Percentiles rank a stretch among this genome's conserved stretches.
These are phyloP conservation scores for Chymomyza caudatula DNA, from an alignment of 2,888 invertebrate genomes.

Conservation along the genomic window DNA sequence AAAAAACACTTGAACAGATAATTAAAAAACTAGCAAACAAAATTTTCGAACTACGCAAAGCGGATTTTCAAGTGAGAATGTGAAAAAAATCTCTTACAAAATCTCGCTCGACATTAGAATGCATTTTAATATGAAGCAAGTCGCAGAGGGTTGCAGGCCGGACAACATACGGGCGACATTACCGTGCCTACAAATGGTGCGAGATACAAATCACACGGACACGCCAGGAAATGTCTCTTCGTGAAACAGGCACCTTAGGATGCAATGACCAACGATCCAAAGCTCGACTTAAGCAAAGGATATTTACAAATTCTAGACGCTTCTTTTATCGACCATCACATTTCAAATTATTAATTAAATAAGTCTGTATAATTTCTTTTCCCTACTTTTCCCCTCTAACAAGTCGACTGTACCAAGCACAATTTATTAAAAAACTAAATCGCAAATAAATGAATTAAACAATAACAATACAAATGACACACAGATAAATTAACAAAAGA, in stretches of 20 bases:
- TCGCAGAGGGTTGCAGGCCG: too few species aligned
- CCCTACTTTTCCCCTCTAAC: not conserved
- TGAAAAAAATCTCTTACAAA: too few species aligned
- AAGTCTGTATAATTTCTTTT: too few species aligned
- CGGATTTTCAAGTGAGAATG: too few species aligned
- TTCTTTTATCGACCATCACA: not conserved
- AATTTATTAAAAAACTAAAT: not conserved
- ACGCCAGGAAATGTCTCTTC: too few species aligned
- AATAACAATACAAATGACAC: not conserved
- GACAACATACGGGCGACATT: too few species aligned
- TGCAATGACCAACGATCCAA: not conserved
- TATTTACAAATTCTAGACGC: not conserved
- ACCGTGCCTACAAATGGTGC: too few species aligned
- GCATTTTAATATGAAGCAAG: too few species aligned
- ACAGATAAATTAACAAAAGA: not conserved
- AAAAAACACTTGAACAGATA: not conserved
- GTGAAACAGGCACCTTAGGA: too few species aligned
- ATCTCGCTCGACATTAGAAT: too few species aligned
- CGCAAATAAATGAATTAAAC: not conserved
- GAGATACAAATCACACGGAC: too few species aligned
- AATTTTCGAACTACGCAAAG: not conserved
- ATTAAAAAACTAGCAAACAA: not conserved
- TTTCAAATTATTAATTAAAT: too few species aligned
- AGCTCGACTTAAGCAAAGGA: not conserved
- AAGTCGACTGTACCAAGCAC: not conserved